Conservation (phyloP, 2,888 invertebrate species). For the Alloplasta piceator region DNA sequence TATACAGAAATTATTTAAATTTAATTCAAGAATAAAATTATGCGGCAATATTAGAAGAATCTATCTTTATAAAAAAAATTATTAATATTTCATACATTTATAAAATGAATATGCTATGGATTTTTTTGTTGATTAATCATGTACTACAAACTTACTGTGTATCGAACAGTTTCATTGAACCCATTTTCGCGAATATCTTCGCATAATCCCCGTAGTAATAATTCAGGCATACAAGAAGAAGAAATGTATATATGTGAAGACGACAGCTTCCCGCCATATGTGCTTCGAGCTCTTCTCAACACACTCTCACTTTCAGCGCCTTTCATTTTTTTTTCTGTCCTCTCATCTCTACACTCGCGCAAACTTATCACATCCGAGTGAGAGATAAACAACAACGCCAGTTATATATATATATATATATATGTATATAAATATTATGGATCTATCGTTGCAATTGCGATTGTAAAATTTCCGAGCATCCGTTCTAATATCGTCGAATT, state of each 20-base stretch:
- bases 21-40: too few relatives aligned
- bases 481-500: constrained; percentile 28
- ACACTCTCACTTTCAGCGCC: constrained; percentile 60
- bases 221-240: constrained; percentile 58
- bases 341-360: constrained; percentile 48
- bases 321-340: constrained; percentile 23
- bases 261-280: constrained; percentile 78
- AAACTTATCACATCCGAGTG: constrained; percentile 63
- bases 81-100: too few relatives aligned
- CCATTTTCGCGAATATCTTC: constrained; percentile 66
- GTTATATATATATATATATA: constrained; percentile 46
- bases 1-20: too few relatives aligned
- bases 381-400: constrained; percentile 58
- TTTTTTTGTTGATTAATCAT: too few relatives aligned
- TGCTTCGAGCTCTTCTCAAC: constrained; percentile 62
- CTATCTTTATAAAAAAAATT: too few relatives aligned
- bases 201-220: constrained; percentile 60
- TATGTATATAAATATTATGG: not conserved
- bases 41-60: too few relatives aligned
- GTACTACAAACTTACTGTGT: constrained; percentile 11
- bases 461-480: constrained; percentile 44
- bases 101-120: too few relatives aligned
- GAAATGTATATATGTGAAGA: constrained; percentile 53
- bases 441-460: constrained; percentile 39
- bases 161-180: constrained; percentile 74